Evolutionary conservation across 2,113 vertebrate species (phyloP).

Genomic region (Campylorhamphus procurvoides): DNA sequence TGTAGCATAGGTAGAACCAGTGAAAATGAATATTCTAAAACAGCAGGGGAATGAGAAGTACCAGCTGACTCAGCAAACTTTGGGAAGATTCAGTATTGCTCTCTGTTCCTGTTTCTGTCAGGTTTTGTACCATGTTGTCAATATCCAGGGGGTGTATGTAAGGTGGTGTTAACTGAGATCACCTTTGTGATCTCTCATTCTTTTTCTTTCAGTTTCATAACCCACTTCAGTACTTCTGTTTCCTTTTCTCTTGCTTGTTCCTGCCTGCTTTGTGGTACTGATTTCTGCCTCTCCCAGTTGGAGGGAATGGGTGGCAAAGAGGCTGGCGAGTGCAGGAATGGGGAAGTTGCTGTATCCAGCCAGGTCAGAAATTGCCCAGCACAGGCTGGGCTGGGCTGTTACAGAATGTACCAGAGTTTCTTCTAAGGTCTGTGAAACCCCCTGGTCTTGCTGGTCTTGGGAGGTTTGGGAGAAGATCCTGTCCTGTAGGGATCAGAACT

Average conservation of each 20-base stretch:
- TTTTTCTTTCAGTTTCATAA: not conserved
- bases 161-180: not conserved
- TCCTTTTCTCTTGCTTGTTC: not conserved
- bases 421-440: not conserved
- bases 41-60: not conserved
- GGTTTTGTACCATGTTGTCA: not conserved
- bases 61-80: not conserved
- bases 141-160: not conserved
- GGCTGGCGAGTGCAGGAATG: not conserved
- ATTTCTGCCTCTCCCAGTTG: not conserved
- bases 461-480: not conserved
- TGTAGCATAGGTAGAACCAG: not conserved
- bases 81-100: not conserved
- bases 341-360: not conserved
- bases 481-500: not conserved
- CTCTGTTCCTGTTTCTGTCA: not conserved
- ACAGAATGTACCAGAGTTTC: not conserved
- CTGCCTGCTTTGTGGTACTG: not conserved
- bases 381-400: not conserved
- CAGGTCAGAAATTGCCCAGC: not conserved
- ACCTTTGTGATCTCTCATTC: not conserved
- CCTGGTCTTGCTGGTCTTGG: not conserved
- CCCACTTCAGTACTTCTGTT: not conserved
- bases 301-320: not conserved
- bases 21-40: not conserved